Evolutionary conservation across 2,797 vertebrate species (phyloP).

Genomic region (Phalanger gymnotis): DNA sequence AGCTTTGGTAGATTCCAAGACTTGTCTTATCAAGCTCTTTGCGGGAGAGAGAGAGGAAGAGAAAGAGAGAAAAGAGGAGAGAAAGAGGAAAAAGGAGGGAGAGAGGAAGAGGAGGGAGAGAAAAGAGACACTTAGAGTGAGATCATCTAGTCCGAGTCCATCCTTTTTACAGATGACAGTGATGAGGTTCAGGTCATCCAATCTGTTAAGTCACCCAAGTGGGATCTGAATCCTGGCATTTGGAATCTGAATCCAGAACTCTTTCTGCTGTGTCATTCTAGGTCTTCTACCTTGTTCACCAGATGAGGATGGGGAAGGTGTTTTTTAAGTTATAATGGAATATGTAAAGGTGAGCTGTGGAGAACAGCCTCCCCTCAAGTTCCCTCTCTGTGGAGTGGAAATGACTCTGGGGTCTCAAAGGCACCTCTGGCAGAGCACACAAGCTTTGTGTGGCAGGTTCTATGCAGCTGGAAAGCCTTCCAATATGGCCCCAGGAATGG

Average conservation of each 20-base stretch:
- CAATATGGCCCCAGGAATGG: neutral
- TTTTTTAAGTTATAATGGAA: neutral
- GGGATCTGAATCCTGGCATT: neutral
- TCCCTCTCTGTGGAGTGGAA: neutral
- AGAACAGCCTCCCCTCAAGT: neutral
- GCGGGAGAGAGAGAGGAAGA: neutral
- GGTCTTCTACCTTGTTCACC: neutral
- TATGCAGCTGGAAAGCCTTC: neutral
- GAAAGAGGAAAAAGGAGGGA: neutral
- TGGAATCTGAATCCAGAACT: neutral
- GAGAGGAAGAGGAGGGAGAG: neutral
- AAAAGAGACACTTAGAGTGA: neutral
- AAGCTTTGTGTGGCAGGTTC: neutral
- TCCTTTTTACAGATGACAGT: neutral
- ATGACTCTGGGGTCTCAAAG: neutral
- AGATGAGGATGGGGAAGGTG: neutral
- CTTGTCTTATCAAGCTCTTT: neutral
- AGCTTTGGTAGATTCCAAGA: neutral
- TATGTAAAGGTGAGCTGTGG: neutral
- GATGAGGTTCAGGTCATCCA: neutral
- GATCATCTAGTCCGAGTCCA: neutral
- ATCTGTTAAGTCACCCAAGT: neutral
- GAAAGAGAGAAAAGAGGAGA: neutral
- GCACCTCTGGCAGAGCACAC: neutral
- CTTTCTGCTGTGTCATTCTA: neutral